Evolutionary conservation across 2,113 vertebrate species (phyloP), one percentile per base, ranked within the genome.

Genomic region (Eublepharis macularius): DNA sequence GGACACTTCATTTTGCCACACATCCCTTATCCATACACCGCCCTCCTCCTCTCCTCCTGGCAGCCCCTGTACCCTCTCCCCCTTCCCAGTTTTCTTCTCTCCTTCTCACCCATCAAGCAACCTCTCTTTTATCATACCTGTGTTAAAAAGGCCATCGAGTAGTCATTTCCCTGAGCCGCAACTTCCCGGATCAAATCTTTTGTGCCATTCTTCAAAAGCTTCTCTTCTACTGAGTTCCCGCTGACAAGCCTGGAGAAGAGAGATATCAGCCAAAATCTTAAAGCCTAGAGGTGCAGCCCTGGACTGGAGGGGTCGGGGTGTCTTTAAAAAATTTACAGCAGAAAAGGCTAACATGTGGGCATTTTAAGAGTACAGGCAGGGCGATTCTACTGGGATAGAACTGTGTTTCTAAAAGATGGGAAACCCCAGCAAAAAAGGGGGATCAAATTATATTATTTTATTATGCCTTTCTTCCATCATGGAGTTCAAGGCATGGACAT

Each of bases 121-220:
- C n/a, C n/a, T n/a, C n/a, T n/a, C n/a, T n/a, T n/a, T n/a, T n/a
- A 73, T 73, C 41, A 34, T 92, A 99, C 98, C 94, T 99, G 98
- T 80, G 98, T 98, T 90, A 99, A 97, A 94, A 97, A 99, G 87
- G 98, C 98, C 94, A 98, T 95, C 78, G 97, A 97, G 94, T 98
- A 99, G 91, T 99, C 98, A 47, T 96, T 98, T 74, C 98, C 98
- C 92, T 99, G 98, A 60, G 98, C 98, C 78, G 98, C 98, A 86
- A 99, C 98, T 93, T 99, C 98, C 94, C 98, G 95, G 91, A 99
- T 98, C 91, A 99, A 95, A 91, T 99, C 98, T 93, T 98, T 98
- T 13, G 98, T 99, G 81, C 98, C 98, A 0, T 98, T 99, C 94
- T 99, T 99, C 90, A 98, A 89, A 73, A 99, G 96, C 83, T 99